Percentiles rank a stretch among this genome's conserved stretches.
Conservation (phyloP, 2,113 vertebrate species). For the Stegostoma tigrinum region DNA sequence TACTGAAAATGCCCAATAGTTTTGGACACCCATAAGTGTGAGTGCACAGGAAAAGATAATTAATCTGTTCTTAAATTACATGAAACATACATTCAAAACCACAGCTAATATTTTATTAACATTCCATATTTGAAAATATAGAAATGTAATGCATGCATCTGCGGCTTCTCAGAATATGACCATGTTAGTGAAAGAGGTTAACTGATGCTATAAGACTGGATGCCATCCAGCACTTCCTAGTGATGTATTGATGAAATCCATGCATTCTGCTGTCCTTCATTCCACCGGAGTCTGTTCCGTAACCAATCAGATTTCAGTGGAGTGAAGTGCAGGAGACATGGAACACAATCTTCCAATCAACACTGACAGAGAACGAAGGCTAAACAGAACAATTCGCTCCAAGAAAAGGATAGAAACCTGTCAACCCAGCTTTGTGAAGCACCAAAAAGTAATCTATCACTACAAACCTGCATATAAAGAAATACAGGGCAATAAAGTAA, state of each 20-base stretch:
- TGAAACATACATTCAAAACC: neutral
- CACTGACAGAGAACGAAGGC: neutral
- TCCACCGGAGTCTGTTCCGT: constrained; percentile 99
- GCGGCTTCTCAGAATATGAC: neutral
- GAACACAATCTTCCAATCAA: constrained; percentile 51
- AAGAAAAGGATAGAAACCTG: neutral
- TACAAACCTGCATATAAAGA: neutral
- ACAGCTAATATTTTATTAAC: neutral
- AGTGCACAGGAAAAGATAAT: neutral
- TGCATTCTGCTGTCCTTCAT: constrained; percentile 95
- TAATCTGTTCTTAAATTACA: neutral
- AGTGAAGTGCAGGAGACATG: constrained; percentile 95
- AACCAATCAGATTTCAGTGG: constrained; percentile 98
- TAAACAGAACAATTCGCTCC: neutral
- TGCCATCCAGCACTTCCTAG: constrained; percentile 2
- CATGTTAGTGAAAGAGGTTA: neutral
- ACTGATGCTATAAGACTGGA: neutral
- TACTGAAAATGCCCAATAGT: neutral
- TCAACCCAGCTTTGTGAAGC: neutral
- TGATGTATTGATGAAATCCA: constrained; percentile 51
- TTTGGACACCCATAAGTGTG: neutral
- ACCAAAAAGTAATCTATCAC: neutral
- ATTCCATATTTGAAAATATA: neutral
- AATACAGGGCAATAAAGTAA: neutral
- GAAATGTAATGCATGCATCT: neutral